These are phyloP conservation scores for Apus apus DNA, from an alignment of 2,113 vertebrate species.

Conservation along the genomic window DNA sequence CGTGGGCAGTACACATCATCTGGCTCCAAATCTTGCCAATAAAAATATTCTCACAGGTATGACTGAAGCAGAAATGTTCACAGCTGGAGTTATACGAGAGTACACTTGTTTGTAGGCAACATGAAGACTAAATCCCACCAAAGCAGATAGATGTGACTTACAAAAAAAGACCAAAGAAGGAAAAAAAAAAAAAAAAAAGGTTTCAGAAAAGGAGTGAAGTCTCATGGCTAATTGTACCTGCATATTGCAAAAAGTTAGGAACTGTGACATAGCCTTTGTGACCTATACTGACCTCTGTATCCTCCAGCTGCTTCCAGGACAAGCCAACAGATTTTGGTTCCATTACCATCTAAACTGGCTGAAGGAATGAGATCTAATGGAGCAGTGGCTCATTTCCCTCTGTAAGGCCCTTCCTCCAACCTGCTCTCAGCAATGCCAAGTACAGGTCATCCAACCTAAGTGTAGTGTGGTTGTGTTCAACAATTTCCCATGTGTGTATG, in stretches of 20 bases:
- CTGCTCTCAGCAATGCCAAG: neutral
- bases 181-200: no score
- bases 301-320: neutral
- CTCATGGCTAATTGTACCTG: neutral
- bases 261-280: neutral
- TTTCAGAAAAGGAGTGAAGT: no score
- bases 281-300: neutral
- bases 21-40: no score
- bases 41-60: no score
- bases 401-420: neutral
- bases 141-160: no score
- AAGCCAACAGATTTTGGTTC: neutral
- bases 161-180: no score
- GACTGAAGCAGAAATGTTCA: no score
- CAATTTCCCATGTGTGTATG: rapidly evolving
- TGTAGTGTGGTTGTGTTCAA: neutral
- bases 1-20: no score
- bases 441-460: neutral
- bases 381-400: rapidly evolving
- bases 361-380: neutral
- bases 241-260: neutral
- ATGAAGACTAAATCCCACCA: no score
- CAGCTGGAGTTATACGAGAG: no score
- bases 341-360: rapidly evolving
- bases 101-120: no score